Conservation (phyloP, 1,140 invertebrate species). For the Drosophila melanogaster region DNA sequence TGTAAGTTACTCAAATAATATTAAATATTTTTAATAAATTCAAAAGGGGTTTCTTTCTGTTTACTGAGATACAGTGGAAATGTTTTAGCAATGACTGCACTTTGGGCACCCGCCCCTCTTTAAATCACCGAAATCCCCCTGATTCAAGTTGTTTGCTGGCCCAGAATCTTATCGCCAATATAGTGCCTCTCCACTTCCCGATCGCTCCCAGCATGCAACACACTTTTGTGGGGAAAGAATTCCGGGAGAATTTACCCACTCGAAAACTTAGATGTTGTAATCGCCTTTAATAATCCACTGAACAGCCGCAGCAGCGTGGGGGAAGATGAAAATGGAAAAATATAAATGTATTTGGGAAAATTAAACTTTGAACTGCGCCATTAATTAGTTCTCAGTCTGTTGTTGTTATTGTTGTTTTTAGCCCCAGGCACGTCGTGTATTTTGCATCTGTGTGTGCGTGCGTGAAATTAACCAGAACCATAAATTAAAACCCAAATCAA, state of each 20-base stretch:
- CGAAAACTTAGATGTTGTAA: slow-evolving; percentile 72
- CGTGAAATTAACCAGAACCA: slow-evolving; percentile 60
- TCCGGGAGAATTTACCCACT: slow-evolving; percentile 27
- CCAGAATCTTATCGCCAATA: slow-evolving; percentile 54
- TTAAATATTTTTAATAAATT: not conserved
- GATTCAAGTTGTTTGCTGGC: slow-evolving; percentile 42
- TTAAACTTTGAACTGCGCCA: slow-evolving; percentile 82
- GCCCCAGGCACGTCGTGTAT: slow-evolving; percentile 6
- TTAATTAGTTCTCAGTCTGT: slow-evolving; percentile 65
- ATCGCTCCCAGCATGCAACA: slow-evolving; percentile 51
- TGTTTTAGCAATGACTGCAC: slow-evolving; percentile 53
- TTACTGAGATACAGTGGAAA: slow-evolving; percentile 34
- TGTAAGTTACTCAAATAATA: too few relatives aligned
- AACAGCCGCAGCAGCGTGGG: slow-evolving; percentile 31
- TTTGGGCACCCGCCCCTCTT: slow-evolving; percentile 14
- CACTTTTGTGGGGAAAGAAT: slow-evolving; percentile 31
- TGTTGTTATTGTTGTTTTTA: slow-evolving; percentile 12
- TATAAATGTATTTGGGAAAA: slow-evolving; percentile 61
- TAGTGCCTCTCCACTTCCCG: not conserved
- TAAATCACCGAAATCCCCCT: slow-evolving; percentile 9
- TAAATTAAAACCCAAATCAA: slow-evolving; percentile 26
- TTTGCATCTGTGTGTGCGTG: slow-evolving; percentile 41
- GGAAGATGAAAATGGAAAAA: slow-evolving; percentile 31
- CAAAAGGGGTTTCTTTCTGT: slow-evolving; percentile 8
- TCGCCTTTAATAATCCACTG: slow-evolving; percentile 66